Evolutionary conservation across 2,888 invertebrate species (phyloP), one percentile per base, ranked within the genome.

Genomic region (Dryobota labecula): DNA sequence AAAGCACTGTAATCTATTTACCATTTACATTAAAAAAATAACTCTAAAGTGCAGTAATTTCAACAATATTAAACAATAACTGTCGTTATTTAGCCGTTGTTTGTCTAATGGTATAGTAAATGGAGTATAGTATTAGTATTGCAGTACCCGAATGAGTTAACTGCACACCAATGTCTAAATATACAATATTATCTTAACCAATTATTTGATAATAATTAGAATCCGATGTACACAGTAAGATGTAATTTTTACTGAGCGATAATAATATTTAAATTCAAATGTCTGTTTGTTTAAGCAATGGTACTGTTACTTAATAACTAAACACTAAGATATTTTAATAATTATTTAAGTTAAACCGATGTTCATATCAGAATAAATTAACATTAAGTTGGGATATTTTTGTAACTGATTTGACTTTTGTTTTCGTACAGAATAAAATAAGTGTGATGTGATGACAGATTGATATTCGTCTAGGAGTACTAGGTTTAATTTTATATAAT

Each of bases 401-500:
- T 62, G 45, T 45, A 51, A 54, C 20, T 47, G 11, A 53, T 53
- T 27, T 36, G 53, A 13, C n/a, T 51, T 38, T n/a, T n/a, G n/a
- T n/a, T n/a, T 63, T 38, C 18, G 20, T 24, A 47, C 15, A 33
- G 33, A 51, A 66, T 36, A 41, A 11, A 63, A 51, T 27, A 64
- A 63, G 36, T 43, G 24, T 24, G 13, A 49, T 43, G 24, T 24
- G 13, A 49, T 30, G 38, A 54, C 47, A 33, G 5, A 69, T 67
- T 24, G 13, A 43, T 60, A 54, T 47, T 45, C 24, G 15, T 66
- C 20, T 65, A 65, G 43, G 30, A 63, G 9, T 68, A 51, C n/a
- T 68, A 68, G 65, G 54, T 57, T 80, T 80, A 69, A 68, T 74
- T 76, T 75, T 71, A 51, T 76, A 53, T 61, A 41, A 63, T 56